Percentiles rank a stretch among this genome's conserved stretches.
These are phyloP conservation scores for Aphidoletes aphidimyza DNA, from an alignment of 2,888 invertebrate genomes.

Conservation along the genomic window DNA sequence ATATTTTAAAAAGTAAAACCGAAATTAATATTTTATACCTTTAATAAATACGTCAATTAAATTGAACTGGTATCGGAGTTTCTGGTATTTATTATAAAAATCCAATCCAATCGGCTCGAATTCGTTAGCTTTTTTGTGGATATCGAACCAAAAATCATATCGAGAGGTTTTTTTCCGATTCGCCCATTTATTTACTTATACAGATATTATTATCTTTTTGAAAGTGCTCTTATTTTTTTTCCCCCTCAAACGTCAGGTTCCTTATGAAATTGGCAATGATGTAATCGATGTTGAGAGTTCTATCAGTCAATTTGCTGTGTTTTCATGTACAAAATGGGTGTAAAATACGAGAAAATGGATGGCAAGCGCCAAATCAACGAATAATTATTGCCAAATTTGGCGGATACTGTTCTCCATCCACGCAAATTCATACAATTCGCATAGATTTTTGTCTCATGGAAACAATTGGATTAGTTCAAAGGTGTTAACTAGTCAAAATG, in stretches of 20 bases:
- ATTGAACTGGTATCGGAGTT: conserved; percentile 40
- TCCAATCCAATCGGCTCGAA: too few species aligned
- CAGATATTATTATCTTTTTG: not conserved
- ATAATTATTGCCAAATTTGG: too few species aligned
- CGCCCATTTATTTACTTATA: not conserved
- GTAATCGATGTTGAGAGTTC: not conserved
- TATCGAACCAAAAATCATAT: not conserved
- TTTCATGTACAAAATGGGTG: too few species aligned
- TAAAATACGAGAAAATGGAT: too few species aligned
- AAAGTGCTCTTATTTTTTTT: not conserved
- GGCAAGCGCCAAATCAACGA: too few species aligned
- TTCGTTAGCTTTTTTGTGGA: not conserved
- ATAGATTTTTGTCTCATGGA: too few species aligned
- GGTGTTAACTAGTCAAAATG: not conserved
- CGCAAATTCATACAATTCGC: too few species aligned
- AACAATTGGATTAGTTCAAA: not conserved
- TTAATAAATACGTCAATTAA: conserved; percentile 53
- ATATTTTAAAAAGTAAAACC: conserved; percentile 47
- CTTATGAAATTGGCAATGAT: conserved; percentile 10
- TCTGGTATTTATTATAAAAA: too few species aligned
- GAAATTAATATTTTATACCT: conserved; percentile 40
- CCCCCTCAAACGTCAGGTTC: not conserved
- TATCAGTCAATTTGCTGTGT: not conserved
- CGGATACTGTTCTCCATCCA: too few species aligned
- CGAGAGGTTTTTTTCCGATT: not conserved